phyloP scores from a whole-genome alignment of 1,140 invertebrate species.

The Gyrodactylus bullatarudis region DNA sequence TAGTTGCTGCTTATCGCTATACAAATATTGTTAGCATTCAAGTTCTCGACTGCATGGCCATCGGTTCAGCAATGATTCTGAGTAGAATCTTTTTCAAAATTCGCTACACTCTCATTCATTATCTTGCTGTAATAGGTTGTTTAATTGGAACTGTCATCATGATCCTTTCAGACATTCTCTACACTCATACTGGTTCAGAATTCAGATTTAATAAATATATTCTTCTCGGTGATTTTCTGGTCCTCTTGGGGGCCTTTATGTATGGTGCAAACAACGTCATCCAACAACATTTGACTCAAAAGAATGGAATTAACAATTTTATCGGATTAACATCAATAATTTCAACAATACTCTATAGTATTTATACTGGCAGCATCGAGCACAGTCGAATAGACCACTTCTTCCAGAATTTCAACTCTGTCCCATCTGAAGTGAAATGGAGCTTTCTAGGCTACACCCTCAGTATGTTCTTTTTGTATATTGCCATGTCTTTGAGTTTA shows the following conservation, averaged over 20 bases:
- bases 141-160: background rate
- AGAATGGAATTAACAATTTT: background rate
- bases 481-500: background rate
- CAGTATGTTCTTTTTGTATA: background rate
- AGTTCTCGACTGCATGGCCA: background rate
- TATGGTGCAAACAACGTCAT: background rate
- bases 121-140: background rate
- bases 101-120: background rate
- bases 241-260: background rate
- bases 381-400: background rate
- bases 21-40: conserved; percentile 1
- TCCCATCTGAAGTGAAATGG: background rate
- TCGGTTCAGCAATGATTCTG: background rate
- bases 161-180: background rate
- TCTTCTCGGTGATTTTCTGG: background rate
- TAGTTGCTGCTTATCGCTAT: background rate
- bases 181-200: background rate
- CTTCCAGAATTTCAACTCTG: background rate
- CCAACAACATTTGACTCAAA: background rate
- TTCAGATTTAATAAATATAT: background rate
- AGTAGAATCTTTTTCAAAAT: background rate
- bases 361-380: background rate
- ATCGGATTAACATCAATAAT: background rate
- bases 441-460: background rate
- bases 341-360: background rate